Conservation (phyloP, 2,888 invertebrate genomes). For the Marasmarcha lunaedactyla region DNA sequence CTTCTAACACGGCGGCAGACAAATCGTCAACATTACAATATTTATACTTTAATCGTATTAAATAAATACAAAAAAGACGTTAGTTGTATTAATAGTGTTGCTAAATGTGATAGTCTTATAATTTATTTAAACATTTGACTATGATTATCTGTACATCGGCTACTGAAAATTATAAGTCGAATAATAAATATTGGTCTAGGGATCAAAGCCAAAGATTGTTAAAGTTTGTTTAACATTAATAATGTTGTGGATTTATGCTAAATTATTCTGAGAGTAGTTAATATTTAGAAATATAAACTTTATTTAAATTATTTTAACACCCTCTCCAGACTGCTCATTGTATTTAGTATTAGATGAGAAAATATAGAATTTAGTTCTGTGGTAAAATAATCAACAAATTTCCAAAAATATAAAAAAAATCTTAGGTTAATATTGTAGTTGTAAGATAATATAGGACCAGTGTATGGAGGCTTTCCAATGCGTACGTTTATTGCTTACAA, state of each 20-base stretch:
- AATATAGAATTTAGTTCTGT: conserved; percentile 45
- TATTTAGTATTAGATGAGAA: conserved; percentile 55
- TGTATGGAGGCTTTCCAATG: conserved; percentile 42
- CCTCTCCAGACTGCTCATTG: conserved; percentile 67
- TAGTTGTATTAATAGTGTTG: conserved; percentile 64
- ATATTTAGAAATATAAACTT: conserved; percentile 50
- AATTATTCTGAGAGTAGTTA: conserved; percentile 64
- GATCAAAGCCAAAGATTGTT: conserved; percentile 89
- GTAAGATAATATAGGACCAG: conserved; percentile 57
- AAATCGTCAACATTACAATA: conserved; percentile 49
- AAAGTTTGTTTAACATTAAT: conserved; percentile 69
- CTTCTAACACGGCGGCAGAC: conserved; percentile 56
- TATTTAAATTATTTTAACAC: conserved; percentile 53
- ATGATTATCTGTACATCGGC: conserved; percentile 51
- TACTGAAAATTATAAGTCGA: conserved; percentile 45
- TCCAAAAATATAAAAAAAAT: conserved; percentile 53
- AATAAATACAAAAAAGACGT: conserved; percentile 59
- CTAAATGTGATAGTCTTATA: conserved; percentile 68
- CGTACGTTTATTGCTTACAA: conserved; percentile 26
- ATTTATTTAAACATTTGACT: conserved; percentile 58
- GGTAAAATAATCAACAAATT: conserved; percentile 47
- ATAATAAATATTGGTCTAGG: conserved; percentile 78
- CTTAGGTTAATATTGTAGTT: conserved; percentile 37
- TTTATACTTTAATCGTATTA: conserved; percentile 45
- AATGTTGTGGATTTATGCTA: conserved; percentile 66